These are phyloP conservation scores for Tokudaia muenninki DNA, from an alignment of 2,797 vertebrate genomes.

Conservation along the genomic window DNA sequence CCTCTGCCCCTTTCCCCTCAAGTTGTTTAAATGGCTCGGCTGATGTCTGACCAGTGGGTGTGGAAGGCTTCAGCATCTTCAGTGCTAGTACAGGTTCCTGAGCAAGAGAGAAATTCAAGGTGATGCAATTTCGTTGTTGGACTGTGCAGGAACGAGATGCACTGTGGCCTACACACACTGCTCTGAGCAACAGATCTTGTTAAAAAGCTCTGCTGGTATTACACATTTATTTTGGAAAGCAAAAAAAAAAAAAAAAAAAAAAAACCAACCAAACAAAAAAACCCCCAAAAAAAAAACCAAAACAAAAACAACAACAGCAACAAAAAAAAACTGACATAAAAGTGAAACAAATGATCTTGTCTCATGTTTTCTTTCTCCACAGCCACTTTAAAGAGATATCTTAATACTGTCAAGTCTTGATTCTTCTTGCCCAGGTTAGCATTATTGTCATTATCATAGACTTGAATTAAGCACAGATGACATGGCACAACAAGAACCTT, in stretches of 20 bases:
- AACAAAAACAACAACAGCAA: background rate
- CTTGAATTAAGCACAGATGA: slow-evolving; percentile 30
- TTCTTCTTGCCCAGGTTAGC: slow-evolving; percentile 37
- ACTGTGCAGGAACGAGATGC: slow-evolving; percentile 55
- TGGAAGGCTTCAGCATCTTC: slow-evolving; percentile 77
- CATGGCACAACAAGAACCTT: slow-evolving; percentile 12
- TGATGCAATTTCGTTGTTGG: slow-evolving; percentile 72
- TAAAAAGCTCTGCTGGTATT: slow-evolving; percentile 74
- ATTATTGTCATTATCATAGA: background rate
- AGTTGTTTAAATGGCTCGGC: slow-evolving; percentile 80
- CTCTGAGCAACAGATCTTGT: slow-evolving; percentile 56
- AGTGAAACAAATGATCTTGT: slow-evolving; percentile 61
- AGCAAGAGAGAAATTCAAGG: slow-evolving; percentile 72
- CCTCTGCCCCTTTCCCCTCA: slow-evolving; percentile 4
- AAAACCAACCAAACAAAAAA: background rate
- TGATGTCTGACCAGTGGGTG: slow-evolving; percentile 85
- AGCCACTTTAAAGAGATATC: slow-evolving; percentile 56
- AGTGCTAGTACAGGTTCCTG: slow-evolving; percentile 81
- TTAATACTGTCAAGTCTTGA: slow-evolving; percentile 64
- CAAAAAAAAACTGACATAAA: slow-evolving; percentile 71
- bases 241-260: slow-evolving; percentile 68
- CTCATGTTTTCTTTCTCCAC: slow-evolving; percentile 66
- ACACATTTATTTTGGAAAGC: slow-evolving; percentile 75
- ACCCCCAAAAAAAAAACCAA: too few species aligned
- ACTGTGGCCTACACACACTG: slow-evolving; percentile 19